Evolutionary conservation across 2,888 invertebrate genomes (phyloP).

Genomic region (Nasonovia ribisnigri): DNA sequence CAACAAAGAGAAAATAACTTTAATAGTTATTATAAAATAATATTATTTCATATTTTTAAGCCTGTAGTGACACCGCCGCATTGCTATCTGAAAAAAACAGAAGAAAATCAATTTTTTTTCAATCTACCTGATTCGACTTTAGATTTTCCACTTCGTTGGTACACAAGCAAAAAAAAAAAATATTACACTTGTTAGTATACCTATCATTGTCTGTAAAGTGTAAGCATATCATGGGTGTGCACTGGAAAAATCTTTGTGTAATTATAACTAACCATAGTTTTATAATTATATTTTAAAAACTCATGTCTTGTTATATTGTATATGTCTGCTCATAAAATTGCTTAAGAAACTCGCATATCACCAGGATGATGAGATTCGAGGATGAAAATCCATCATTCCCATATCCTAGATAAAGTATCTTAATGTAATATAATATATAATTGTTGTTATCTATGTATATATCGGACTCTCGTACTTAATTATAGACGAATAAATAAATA

Average conservation of each 20-base stretch:
- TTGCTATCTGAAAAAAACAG: background rate
- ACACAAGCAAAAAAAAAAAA: background rate
- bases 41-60: background rate
- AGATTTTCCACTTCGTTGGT: background rate
- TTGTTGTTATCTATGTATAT: no score
- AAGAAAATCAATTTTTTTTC: background rate
- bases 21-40: background rate
- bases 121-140: background rate
- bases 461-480: no score
- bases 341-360: no score
- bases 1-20: background rate
- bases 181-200: background rate
- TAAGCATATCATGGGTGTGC: background rate
- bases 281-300: background rate
- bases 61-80: background rate
- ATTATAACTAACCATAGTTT: background rate
- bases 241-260: background rate
- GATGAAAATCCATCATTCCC: no score
- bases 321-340: no score
- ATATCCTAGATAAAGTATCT: no score
- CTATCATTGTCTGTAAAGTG: background rate
- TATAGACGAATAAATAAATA: no score
- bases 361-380: no score
- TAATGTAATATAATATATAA: no score
- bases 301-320: no score